Percentiles rank a stretch among this genome's conserved stretches.
These are phyloP conservation scores for Taurulus bubalis DNA, from an alignment of 2,113 vertebrate species.

Conservation along the genomic window DNA sequence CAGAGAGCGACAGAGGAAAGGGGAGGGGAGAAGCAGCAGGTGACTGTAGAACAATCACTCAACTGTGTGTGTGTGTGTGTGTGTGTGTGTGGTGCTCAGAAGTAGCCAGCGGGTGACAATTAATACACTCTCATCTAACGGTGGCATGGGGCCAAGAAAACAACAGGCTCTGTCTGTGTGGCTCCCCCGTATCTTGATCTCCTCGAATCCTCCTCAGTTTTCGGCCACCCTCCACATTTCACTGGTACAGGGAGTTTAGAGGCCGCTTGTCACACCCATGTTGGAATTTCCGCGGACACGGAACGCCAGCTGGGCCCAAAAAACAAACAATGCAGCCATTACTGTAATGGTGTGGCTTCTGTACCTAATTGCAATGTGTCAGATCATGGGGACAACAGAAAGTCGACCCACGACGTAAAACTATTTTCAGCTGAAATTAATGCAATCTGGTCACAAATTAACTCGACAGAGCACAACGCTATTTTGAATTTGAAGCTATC, in stretches of 20 bases:
- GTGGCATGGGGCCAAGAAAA: slow-evolving; percentile 29
- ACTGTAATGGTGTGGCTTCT: background rate
- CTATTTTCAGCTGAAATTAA: too few relatives aligned
- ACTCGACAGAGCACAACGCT: too few relatives aligned
- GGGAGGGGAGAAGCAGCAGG: slow-evolving; percentile 26
- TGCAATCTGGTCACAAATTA: too few relatives aligned
- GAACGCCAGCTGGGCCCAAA: slow-evolving; percentile 9
- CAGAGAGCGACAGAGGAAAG: background rate
- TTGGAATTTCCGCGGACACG: background rate
- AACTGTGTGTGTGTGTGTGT: slow-evolving; percentile 17
- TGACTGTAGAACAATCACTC: slow-evolving; percentile 40
- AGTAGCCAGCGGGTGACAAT: slow-evolving; percentile 64
- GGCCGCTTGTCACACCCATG: slow-evolving; percentile 38
- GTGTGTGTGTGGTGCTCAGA: slow-evolving; percentile 10
- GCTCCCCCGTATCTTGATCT: slow-evolving; percentile 15
- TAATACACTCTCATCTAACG: slow-evolving; percentile 53
- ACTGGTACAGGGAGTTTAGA: background rate
- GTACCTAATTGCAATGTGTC: slow-evolving; percentile 4
- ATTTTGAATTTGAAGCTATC: too few relatives aligned
- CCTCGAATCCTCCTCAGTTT: slow-evolving; percentile 10
- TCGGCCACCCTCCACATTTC: background rate
- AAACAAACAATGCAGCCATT: background rate
- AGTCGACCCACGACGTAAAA: background rate
- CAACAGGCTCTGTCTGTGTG: slow-evolving; percentile 49
- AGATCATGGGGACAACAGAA: background rate